Conservation (phyloP, 53 echinoderm and acorn worm genomes). For the Mesocentrotus franciscanus region DNA sequence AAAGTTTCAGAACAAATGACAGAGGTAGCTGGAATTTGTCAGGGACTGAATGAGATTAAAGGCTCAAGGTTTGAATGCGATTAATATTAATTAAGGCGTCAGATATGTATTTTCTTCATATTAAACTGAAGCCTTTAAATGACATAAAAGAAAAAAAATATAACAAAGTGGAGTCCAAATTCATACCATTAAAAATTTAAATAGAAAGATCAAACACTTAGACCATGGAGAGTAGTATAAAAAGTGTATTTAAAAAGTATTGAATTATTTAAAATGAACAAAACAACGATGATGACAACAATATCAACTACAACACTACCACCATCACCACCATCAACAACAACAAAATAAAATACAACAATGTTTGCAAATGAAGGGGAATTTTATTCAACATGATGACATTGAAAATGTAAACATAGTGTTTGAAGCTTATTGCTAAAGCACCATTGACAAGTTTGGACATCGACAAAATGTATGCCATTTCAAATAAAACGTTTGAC, state of each 20-base stretch:
- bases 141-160: not conserved
- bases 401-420: slow-evolving; percentile 11
- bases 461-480: not conserved
- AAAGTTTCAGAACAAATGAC: not conserved
- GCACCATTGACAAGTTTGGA: slow-evolving; percentile 54
- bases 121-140: not conserved
- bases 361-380: slow-evolving; percentile 58
- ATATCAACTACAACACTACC: too few species aligned
- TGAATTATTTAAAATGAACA: too few species aligned
- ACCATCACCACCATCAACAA: not conserved
- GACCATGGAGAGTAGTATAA: not conserved
- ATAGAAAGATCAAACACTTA: not conserved
- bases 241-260: too few species aligned
- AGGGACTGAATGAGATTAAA: not conserved
- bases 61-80: not conserved
- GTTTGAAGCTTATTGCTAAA: slow-evolving; percentile 63
- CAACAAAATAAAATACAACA: not conserved
- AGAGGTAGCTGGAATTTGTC: not conserved
- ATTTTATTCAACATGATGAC: slow-evolving; percentile 52
- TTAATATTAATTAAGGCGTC: not conserved
- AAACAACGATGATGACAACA: too few species aligned
- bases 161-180: not conserved
- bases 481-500: not conserved
- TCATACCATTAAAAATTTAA: not conserved
- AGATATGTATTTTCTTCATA: not conserved